These are phyloP conservation scores for Eristalis tenax DNA, from an alignment of 2,888 invertebrate species.

Conservation along the genomic window DNA sequence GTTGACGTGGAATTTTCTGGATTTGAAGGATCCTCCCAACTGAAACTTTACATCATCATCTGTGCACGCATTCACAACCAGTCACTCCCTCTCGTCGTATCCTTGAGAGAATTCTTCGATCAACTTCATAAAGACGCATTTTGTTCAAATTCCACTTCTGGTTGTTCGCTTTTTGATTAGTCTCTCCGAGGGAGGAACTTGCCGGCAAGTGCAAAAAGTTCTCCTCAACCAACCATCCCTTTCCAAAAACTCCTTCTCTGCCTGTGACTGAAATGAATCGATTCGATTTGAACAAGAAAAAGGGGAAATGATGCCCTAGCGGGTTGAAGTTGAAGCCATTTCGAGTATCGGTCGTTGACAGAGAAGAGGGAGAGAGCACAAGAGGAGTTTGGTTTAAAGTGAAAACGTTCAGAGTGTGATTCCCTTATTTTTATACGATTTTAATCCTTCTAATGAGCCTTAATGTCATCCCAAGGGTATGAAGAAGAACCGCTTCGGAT, in stretches of 20 bases:
- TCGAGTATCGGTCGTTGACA: neutral
- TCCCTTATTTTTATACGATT: neutral
- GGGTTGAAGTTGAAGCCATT: neutral
- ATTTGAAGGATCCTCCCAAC: neutral
- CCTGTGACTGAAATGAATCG: neutral
- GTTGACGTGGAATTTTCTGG: constrained; percentile 17
- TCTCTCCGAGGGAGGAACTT: neutral
- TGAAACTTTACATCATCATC: neutral
- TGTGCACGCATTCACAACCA: neutral
- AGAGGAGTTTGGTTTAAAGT: neutral
- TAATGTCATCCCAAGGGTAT: neutral
- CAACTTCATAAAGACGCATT: constrained; percentile 12
- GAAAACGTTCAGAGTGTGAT: neutral
- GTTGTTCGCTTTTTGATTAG: constrained; percentile 11
- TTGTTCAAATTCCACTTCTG: neutral
- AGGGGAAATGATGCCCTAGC: neutral
- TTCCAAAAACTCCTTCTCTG: neutral
- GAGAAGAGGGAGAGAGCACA: neutral
- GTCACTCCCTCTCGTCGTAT: neutral
- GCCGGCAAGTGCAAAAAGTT: constrained; percentile 9
- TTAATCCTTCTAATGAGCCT: constrained; percentile 26
- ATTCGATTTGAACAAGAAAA: constrained; percentile 22
- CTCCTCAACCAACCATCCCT: neutral
- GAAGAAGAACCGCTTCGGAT: neutral
- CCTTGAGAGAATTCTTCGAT: constrained; percentile 1